phyloP scores from a whole-genome alignment of 2,888 invertebrate genomes.

The Acholoe squamosa region DNA sequence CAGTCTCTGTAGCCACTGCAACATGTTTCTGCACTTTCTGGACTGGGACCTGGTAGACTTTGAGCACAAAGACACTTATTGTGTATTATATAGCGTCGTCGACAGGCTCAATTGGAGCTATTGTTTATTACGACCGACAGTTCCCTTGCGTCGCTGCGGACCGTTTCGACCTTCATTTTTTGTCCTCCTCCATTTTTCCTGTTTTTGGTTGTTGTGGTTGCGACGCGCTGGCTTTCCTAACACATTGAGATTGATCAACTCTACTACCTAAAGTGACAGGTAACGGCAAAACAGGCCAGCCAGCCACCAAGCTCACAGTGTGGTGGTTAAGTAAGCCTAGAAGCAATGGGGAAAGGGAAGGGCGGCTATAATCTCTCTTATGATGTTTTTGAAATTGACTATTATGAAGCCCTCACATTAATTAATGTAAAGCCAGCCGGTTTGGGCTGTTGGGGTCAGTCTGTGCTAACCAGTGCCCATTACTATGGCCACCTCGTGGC shows the following conservation, averaged over 20 bases:
- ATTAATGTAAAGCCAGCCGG: not conserved
- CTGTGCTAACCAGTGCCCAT: too few relatives aligned
- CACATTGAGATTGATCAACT: constrained; percentile 44
- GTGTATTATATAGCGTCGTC: not conserved
- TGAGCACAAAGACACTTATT: constrained; percentile 26
- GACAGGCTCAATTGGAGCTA: constrained; percentile 7
- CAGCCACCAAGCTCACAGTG: not conserved
- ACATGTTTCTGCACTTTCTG: constrained; percentile 29
- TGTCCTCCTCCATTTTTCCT: not conserved
- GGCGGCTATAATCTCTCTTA: not conserved
- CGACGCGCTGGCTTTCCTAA: constrained; percentile 16
- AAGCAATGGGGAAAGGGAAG: not conserved
- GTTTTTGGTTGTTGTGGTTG: not conserved
- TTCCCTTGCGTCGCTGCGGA: not conserved
- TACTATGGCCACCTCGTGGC: not conserved
- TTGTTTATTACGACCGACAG: constrained; percentile 15
- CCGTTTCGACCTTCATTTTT: not conserved
- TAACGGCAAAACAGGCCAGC: not conserved
- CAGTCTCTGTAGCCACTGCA: not conserved
- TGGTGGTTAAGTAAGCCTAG: not conserved
- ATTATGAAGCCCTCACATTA: not conserved
- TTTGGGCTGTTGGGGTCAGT: not conserved
- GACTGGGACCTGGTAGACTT: not conserved
- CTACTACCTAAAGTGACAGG: not conserved
- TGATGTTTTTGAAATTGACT: not conserved